A percentile compares a stretch with the other conserved stretches of the same genome.
These are phyloP conservation scores for Polyommatus icarus DNA, from an alignment of 2,888 invertebrate genomes.

Conservation along the genomic window DNA sequence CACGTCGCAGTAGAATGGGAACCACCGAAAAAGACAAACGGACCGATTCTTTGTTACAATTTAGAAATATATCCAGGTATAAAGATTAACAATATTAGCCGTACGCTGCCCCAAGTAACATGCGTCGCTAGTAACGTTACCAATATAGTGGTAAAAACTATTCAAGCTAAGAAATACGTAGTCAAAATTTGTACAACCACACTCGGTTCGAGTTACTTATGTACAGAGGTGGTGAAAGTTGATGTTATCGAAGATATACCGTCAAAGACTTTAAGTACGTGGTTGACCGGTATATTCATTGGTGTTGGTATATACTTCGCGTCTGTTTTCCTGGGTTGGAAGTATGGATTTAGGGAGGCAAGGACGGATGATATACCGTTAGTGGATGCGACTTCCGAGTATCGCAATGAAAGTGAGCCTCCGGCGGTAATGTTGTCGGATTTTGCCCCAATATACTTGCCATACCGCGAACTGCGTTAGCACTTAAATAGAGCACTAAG, in stretches of 20 bases:
- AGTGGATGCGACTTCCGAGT: slow-evolving; percentile 51
- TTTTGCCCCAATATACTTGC: slow-evolving; percentile 52
- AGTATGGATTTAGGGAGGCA: slow-evolving; percentile 42
- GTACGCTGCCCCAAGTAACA: slow-evolving; percentile 54
- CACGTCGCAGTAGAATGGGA: slow-evolving; percentile 58
- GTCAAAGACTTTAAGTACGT: slow-evolving; percentile 42
- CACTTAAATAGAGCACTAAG: too few species aligned
- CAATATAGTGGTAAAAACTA: slow-evolving; percentile 44
- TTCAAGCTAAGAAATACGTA: slow-evolving; percentile 49
- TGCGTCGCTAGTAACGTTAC: slow-evolving; percentile 52
- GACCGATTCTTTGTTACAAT: slow-evolving; percentile 63
- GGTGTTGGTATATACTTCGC: slow-evolving; percentile 52
- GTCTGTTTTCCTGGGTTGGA: slow-evolving; percentile 51
- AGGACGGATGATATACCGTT: slow-evolving; percentile 54
- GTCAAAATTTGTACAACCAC: slow-evolving; percentile 53
- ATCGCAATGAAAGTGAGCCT: slow-evolving; percentile 55
- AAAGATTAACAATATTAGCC: slow-evolving; percentile 45
- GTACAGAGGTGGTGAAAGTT: slow-evolving; percentile 45
- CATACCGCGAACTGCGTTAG: slow-evolving; percentile 42
- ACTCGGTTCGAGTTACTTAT: slow-evolving; percentile 50
- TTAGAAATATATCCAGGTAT: slow-evolving; percentile 59
- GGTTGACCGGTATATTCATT: slow-evolving; percentile 55
- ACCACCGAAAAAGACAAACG: slow-evolving; percentile 60
- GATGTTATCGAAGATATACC: slow-evolving; percentile 38
- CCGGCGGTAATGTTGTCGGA: slow-evolving; percentile 56